Evolutionary conservation across 2,113 vertebrate genomes (phyloP).

Genomic region (Aplodontia rufa): DNA sequence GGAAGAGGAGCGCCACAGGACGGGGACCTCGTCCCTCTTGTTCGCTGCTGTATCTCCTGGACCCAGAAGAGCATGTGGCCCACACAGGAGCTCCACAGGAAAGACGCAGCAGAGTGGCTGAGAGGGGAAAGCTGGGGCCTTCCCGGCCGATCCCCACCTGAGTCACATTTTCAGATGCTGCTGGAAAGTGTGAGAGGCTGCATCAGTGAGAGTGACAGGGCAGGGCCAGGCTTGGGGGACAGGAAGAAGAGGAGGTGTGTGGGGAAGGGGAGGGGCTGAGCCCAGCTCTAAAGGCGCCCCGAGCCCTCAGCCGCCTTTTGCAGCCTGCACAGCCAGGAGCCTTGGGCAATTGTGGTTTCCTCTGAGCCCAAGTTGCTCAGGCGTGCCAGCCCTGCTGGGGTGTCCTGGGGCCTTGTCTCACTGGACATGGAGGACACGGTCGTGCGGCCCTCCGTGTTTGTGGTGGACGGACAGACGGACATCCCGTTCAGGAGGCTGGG

Average conservation of each 20-base stretch:
- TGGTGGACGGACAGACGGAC: constrained; percentile 81
- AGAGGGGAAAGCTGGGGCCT: neutral
- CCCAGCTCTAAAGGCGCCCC: constrained; percentile 45
- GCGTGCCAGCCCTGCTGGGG: neutral
- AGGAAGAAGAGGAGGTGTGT: constrained; percentile 31
- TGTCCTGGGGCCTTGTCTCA: neutral
- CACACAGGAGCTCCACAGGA: neutral
- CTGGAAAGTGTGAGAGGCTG: constrained; percentile 62
- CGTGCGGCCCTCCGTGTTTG: constrained; percentile 80
- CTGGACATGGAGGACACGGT: constrained; percentile 68
- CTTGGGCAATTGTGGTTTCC: constrained; percentile 75
- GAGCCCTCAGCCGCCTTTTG: neutral
- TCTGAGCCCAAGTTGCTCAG: neutral
- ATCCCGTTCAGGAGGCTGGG: constrained; percentile 72
- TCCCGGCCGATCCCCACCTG: neutral
- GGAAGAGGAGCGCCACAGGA: neutral
- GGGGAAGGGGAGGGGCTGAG: constrained; percentile 58
- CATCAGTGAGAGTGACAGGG: constrained; percentile 24
- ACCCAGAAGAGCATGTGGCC: neutral
- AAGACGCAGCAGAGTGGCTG: neutral
- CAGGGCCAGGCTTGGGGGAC: neutral
- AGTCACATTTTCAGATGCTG: constrained; percentile 40
- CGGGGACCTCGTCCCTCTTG: neutral
- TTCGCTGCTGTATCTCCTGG: neutral
- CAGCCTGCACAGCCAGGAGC: neutral